Evolutionary conservation across 2,888 invertebrate genomes (phyloP).

Genomic region (Balanococcus diminutus): DNA sequence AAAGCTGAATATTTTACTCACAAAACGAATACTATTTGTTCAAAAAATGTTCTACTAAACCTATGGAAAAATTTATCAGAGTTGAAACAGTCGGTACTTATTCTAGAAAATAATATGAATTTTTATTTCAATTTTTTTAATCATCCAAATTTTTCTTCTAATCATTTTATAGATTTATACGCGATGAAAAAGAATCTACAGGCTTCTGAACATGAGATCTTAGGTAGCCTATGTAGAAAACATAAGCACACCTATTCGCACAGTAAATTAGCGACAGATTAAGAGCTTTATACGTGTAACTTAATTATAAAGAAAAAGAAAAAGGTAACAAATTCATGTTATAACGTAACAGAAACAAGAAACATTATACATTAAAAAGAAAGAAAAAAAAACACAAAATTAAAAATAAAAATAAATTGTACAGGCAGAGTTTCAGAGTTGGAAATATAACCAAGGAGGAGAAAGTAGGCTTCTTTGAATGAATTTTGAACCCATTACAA

Average conservation of each 20-base stretch:
- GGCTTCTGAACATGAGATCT: background rate
- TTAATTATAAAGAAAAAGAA: background rate
- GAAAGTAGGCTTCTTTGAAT: no score
- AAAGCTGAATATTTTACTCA: no score
- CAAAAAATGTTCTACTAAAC: no score
- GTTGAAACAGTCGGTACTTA: no score
- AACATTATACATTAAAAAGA: conserved; percentile 1
- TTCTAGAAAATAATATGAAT: background rate
- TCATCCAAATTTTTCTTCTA: background rate
- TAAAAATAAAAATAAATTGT: background rate
- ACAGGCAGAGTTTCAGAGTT: background rate
- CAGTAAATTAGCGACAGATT: background rate
- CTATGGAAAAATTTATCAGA: background rate
- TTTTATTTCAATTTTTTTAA: background rate
- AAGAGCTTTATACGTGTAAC: conserved; percentile 11
- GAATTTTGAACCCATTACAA: no score
- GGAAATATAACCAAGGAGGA: background rate
- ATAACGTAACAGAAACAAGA: conserved; percentile 19
- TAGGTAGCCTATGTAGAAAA: background rate
- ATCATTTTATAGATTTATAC: background rate
- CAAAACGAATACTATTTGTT: no score
- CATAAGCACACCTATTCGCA: background rate
- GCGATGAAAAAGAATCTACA: background rate
- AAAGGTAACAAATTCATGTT: conserved; percentile 25
- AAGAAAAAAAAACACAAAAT: background rate